These are phyloP conservation scores for Mizuhopecten yessoensis DNA, from an alignment of 1,140 invertebrate species.

Conservation along the genomic window DNA sequence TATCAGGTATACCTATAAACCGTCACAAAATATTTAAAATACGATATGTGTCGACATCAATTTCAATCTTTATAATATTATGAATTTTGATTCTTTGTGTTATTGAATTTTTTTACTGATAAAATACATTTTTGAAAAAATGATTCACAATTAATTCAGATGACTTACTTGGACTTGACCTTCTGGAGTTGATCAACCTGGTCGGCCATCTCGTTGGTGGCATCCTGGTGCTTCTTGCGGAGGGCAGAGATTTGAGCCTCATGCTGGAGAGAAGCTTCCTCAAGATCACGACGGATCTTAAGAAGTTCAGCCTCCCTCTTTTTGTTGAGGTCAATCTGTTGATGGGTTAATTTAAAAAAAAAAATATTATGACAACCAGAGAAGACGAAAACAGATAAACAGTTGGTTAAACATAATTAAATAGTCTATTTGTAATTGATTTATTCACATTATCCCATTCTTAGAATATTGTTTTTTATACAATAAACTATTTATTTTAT, in stretches of 20 bases:
- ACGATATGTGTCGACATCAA: too few relatives aligned
- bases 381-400: too few relatives aligned
- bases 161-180: slow-evolving; percentile 97
- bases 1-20: too few relatives aligned
- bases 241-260: slow-evolving; percentile 96
- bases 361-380: background rate
- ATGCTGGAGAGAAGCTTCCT: slow-evolving; percentile 99
- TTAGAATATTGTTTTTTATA: background rate
- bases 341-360: background rate
- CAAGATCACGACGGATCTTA: slow-evolving; percentile 98
- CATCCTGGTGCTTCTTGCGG: slow-evolving; percentile 99
- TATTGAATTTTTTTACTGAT: too few relatives aligned
- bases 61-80: too few relatives aligned
- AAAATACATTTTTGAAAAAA: too few relatives aligned
- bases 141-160: background rate
- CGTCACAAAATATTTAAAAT: too few relatives aligned
- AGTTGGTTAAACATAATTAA: too few relatives aligned
- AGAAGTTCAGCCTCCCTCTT: slow-evolving; percentile 99
- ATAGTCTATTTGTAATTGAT: too few relatives aligned
- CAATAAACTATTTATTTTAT: background rate
- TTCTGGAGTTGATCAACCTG: slow-evolving; percentile 99
- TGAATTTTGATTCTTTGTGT: too few relatives aligned
- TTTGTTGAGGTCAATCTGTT: slow-evolving; percentile 97
- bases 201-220: slow-evolving; percentile 96
- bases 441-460: too few relatives aligned